These are phyloP conservation scores for Larimichthys crocea DNA, from an alignment of 2,113 vertebrate species.

Conservation along the genomic window DNA sequence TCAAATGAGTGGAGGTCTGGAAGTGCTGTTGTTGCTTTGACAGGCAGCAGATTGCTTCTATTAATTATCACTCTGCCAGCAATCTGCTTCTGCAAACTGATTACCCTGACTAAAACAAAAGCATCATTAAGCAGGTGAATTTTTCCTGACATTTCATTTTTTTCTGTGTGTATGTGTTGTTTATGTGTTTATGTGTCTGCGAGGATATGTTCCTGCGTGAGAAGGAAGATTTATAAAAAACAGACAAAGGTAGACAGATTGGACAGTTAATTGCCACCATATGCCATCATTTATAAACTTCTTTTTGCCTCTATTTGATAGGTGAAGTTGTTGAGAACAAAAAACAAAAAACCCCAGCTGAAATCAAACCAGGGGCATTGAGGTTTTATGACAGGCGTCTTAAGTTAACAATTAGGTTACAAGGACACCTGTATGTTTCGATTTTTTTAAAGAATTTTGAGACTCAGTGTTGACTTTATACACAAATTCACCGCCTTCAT, in stretches of 20 bases:
- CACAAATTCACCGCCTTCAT: too few relatives aligned
- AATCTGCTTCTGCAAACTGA: constrained; percentile 65
- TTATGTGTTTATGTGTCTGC: background rate
- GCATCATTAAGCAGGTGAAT: constrained; percentile 70
- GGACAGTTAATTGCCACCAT: background rate
- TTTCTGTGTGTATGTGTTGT: constrained; percentile 11
- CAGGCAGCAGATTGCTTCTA: constrained; percentile 64
- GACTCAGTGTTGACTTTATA: too few relatives aligned
- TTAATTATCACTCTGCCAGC: constrained; percentile 64
- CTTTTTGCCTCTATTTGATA: background rate
- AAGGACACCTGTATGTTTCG: too few relatives aligned
- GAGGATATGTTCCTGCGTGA: background rate
- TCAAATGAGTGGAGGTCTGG: constrained; percentile 62
- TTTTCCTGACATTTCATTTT: constrained; percentile 66
- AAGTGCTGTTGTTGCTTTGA: constrained; percentile 65
- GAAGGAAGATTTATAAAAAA: background rate
- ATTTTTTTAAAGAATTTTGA: too few relatives aligned
- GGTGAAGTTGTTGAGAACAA: background rate
- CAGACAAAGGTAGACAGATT: background rate
- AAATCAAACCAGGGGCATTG: too few relatives aligned
- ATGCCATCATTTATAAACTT: background rate
- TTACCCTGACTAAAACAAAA: constrained; percentile 75
- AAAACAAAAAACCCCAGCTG: too few relatives aligned
- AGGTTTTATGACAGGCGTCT: too few relatives aligned
- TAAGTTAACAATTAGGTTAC: too few relatives aligned